Conservation (phyloP, 2,888 invertebrate genomes). For the Emmelina monodactyla region DNA sequence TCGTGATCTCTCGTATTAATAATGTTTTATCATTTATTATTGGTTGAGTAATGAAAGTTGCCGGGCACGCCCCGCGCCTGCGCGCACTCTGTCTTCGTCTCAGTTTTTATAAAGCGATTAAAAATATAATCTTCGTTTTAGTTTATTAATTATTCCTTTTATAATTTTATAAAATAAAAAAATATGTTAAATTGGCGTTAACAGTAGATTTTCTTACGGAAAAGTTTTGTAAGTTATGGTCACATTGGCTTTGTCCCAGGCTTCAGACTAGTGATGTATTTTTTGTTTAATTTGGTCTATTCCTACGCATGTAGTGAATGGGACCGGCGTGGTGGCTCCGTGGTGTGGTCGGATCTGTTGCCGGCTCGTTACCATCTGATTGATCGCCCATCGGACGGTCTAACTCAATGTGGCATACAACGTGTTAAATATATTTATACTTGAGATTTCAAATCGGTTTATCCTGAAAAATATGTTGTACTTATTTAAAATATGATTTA, state of each 20-base stretch:
- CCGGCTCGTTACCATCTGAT: slow-evolving; percentile 55
- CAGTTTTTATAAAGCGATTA: slow-evolving; percentile 44
- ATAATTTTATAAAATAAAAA: too few species aligned
- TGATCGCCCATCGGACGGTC: slow-evolving; percentile 49
- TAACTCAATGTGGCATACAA: slow-evolving; percentile 31
- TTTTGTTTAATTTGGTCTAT: too few species aligned
- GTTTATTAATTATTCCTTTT: slow-evolving; percentile 33
- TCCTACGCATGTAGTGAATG: too few species aligned
- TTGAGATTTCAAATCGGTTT: not conserved
- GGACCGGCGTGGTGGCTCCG: slow-evolving; percentile 11
- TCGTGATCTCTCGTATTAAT: slow-evolving; percentile 58
- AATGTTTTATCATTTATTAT: slow-evolving; percentile 67
- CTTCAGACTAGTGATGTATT: too few species aligned
- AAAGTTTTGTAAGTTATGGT: too few species aligned
- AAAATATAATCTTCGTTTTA: slow-evolving; percentile 26
- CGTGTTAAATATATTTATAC: slow-evolving; percentile 21
- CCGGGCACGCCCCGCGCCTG: slow-evolving; percentile 55
- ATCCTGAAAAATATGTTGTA: too few species aligned
- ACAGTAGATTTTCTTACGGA: too few species aligned
- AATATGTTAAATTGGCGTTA: too few species aligned
- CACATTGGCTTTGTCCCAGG: too few species aligned
- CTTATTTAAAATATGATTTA: too few species aligned
- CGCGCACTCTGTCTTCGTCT: slow-evolving; percentile 59
- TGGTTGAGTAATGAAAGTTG: slow-evolving; percentile 62
- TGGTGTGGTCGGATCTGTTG: slow-evolving; percentile 15